Evolutionary conservation across 2,797 vertebrate species (phyloP).

Genomic region (Rhincodon typus): DNA sequence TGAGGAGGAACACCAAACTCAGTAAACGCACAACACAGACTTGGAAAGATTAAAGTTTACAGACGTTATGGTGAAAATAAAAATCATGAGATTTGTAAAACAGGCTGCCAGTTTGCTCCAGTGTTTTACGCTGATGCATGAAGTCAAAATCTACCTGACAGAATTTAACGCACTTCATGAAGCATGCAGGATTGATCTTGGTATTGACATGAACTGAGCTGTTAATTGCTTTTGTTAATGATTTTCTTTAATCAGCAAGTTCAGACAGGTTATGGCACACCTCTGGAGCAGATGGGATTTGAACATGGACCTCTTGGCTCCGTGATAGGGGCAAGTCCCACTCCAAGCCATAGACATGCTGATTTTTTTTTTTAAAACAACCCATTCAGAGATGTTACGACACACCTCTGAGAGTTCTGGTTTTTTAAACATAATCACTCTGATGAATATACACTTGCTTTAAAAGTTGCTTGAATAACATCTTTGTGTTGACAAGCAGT

Average conservation of each 20-base stretch:
- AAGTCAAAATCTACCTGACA: not conserved
- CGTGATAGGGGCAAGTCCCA: no score
- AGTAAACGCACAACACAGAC: not conserved
- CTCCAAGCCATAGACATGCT: no score
- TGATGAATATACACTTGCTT: not conserved
- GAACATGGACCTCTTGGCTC: no score
- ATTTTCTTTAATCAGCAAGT: no score
- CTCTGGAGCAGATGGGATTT: no score
- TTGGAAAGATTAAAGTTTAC: not conserved
- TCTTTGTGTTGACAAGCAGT: not conserved
- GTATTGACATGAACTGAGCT: not conserved
- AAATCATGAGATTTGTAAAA: not conserved
- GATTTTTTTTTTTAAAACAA: no score
- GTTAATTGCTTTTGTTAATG: no score
- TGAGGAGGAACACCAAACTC: not conserved
- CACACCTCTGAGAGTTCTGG: no score
- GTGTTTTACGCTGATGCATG: not conserved
- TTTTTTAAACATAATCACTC: not conserved
- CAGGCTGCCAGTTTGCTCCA: not conserved
- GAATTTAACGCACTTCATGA: not conserved
- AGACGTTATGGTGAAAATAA: not conserved
- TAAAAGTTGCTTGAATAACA: not conserved
- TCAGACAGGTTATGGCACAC: no score
- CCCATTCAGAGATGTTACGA: no score
- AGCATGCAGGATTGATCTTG: not conserved